phyloP scores from a whole-genome alignment of 2,797 vertebrate genomes.

The Sebastes hubbsi region DNA sequence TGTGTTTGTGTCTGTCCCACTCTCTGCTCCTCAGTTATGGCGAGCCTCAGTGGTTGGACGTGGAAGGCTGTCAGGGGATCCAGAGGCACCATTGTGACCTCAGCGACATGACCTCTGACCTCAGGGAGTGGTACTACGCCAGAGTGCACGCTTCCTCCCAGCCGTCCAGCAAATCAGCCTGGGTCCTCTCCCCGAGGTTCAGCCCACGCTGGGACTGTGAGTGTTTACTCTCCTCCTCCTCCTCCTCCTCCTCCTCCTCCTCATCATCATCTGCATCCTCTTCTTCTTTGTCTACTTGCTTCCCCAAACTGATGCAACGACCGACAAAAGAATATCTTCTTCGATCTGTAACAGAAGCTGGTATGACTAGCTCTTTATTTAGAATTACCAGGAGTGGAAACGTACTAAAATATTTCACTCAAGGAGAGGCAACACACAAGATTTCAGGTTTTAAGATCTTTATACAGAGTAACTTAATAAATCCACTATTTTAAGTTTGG shows the following conservation, averaged over 20 bases:
- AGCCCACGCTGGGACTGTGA: constrained; percentile 89
- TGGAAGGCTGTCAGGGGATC: constrained; percentile 83
- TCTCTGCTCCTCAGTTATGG: constrained; percentile 82
- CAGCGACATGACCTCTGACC: constrained; percentile 82
- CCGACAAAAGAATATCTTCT: too few species aligned
- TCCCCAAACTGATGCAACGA: not conserved
- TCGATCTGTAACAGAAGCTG: not conserved
- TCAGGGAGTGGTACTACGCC: constrained; percentile 88
- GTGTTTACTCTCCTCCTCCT: constrained; percentile 45
- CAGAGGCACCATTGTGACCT: constrained; percentile 83
- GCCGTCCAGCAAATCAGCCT: constrained; percentile 73
- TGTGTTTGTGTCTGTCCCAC: not conserved
- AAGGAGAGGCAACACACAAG: not conserved
- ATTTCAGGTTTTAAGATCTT: not conserved
- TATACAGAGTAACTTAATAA: not conserved
- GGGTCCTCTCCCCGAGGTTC: constrained; percentile 86
- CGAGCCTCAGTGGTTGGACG: constrained; percentile 82
- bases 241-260: not conserved
- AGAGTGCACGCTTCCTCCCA: constrained; percentile 73
- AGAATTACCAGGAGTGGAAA: not conserved
- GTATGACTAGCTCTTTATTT: not conserved
- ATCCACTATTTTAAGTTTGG: not conserved
- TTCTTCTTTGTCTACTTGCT: not conserved
- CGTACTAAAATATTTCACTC: not conserved
- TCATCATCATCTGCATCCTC: not conserved